Evolutionary conservation across 2,113 vertebrate genomes (phyloP).

Genomic region (Aramus guarauna): DNA sequence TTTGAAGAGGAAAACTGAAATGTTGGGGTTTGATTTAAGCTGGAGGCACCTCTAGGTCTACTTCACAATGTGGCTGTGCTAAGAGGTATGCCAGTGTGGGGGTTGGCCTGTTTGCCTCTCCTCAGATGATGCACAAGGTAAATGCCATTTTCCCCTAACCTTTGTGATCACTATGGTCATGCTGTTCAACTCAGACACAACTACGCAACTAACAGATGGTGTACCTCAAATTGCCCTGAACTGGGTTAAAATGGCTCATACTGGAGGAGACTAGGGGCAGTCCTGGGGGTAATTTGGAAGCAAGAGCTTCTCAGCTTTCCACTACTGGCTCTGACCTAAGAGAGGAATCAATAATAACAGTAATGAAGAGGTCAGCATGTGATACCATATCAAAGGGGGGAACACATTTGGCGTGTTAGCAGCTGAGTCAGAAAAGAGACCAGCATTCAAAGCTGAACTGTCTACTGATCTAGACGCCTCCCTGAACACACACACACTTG

Average conservation of each 20-base stretch:
- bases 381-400: neutral
- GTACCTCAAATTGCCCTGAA: neutral
- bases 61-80: neutral
- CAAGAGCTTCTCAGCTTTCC: neutral
- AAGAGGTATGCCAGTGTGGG: neutral
- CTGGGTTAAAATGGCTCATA: neutral
- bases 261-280: fast-evolving
- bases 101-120: neutral
- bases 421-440: neutral
- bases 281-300: neutral
- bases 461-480: neutral
- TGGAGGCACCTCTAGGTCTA: neutral
- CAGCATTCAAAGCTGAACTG: neutral
- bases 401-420: neutral
- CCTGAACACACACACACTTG: neutral
- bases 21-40: neutral
- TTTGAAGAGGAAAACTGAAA: neutral
- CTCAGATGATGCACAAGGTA: neutral
- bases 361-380: neutral
- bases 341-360: neutral
- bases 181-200: neutral
- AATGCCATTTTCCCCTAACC: neutral
- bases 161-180: neutral
- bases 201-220: neutral
- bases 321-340: neutral